These are phyloP conservation scores for Periplaneta americana DNA, from an alignment of 1,140 invertebrate species.

Conservation along the genomic window DNA sequence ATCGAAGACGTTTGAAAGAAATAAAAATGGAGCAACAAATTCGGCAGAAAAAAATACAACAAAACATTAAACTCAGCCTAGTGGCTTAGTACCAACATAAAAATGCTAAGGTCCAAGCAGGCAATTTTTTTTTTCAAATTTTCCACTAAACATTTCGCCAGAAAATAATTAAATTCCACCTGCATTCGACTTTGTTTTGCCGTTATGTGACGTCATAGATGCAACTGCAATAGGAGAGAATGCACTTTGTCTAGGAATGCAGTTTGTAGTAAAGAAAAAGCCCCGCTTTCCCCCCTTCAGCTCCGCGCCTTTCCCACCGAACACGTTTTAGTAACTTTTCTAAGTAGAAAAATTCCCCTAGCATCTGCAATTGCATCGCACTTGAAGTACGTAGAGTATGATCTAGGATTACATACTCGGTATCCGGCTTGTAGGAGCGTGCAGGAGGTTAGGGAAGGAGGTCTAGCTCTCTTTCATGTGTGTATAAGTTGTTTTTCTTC, in stretches of 20 bases:
- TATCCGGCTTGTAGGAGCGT: background rate
- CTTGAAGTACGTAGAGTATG: background rate
- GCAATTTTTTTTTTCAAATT: background rate
- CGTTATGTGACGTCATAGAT: background rate
- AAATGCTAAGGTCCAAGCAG: background rate
- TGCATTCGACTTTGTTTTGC: background rate
- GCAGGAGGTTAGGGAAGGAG: background rate
- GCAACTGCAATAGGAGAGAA: background rate
- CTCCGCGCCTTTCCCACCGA: background rate
- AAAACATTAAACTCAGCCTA: background rate
- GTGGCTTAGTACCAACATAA: background rate
- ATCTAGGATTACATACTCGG: slow-evolving; percentile 10
- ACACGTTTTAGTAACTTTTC: background rate
- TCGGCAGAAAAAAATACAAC: background rate
- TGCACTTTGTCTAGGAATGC: background rate
- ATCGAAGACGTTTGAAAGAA: no score
- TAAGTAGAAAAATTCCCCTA: background rate
- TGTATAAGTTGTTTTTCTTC: background rate
- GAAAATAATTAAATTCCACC: background rate
- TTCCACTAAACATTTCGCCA: background rate
- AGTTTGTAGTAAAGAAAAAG: background rate
- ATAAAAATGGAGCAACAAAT: background rate
- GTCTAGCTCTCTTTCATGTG: background rate
- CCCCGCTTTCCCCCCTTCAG: background rate
- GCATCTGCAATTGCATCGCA: background rate